These are phyloP conservation scores for Lacerta bilineata DNA, from an alignment of 2,797 vertebrate genomes.

Conservation along the genomic window DNA sequence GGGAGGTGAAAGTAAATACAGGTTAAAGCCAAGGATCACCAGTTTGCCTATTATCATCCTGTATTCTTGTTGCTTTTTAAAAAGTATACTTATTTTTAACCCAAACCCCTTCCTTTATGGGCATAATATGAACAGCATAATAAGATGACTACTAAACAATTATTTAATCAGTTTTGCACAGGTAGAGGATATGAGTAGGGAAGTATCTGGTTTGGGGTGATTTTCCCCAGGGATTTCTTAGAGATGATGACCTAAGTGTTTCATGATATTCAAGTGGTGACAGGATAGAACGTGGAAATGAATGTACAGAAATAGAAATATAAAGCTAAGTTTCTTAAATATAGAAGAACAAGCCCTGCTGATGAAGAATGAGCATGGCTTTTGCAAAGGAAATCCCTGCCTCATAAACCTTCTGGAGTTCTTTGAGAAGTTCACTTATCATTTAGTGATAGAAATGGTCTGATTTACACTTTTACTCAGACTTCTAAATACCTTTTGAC, in stretches of 20 bases:
- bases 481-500: constrained; percentile 32
- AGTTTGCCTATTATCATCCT: not conserved
- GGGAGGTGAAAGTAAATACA: not conserved
- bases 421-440: not conserved
- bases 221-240: not conserved
- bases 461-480: not conserved
- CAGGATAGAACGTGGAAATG: not conserved
- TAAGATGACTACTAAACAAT: not conserved
- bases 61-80: not conserved
- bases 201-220: not conserved
- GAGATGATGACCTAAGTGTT: not conserved
- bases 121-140: not conserved
- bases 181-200: not conserved
- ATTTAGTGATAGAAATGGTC: not conserved
- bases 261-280: not conserved
- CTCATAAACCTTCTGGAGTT: not conserved
- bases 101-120: too few species aligned
- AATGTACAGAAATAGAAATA: not conserved
- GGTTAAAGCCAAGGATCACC: not conserved
- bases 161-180: not conserved
- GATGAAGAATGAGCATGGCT: not conserved
- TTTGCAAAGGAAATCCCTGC: not conserved
- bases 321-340: not conserved
- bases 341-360: not conserved
- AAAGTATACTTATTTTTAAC: not conserved